Base-by-base conservation (phyloP, 1,140 invertebrate species). In the Ptiloglossa arizonensis region DNA sequence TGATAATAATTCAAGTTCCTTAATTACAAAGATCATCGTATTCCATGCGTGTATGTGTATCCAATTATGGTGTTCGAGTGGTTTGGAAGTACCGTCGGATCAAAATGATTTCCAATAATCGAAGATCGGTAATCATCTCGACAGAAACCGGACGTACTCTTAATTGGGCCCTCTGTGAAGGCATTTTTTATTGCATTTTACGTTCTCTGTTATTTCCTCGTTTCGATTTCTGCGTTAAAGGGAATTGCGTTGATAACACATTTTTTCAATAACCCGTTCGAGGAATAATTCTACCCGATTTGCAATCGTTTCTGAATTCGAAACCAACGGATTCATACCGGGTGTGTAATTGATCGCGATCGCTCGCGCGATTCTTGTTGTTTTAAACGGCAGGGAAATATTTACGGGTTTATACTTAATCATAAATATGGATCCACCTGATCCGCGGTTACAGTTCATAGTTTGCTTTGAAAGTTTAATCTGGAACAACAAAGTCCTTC, bases 141-240 rank as follows among this genome's bases (percentile, higher is more conserved):
- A 8, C 62, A 5, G 17, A 52, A 52, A 15, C 11, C 32, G 59
- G 22, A 64, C 19, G 6, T 15, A 3, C 24, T 5, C 15, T 38
- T 29, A 63, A 50, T 63, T n/a, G 22, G 32, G 15, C 11, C 17
- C 19, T 11, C 24, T n/a, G 13, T 2, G 32, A n/a, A 69, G 46
- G 59, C 70, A 73, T 73, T 73, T 46, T 22, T 35, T 32, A n/a
- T 22, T 11, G n/a, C 22, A 24, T n/a, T 62, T 46, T 41, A 54
- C 19, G 50, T 13, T 15, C 17, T 3, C 13, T 35, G 19, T 57
- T 35, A 41, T 29, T 19, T 19, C 19, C 24, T 56, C 9, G 29
- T 17, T 41, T 57, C 24, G n/a, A 11, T 38, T 38, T 38, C 15
- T 2, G 3, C 19, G 6, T 19, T 13, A 35, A 35, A 13, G 35